These are phyloP conservation scores for Gadus chalcogrammus DNA, from an alignment of 2,113 vertebrate genomes.

Conservation along the genomic window DNA sequence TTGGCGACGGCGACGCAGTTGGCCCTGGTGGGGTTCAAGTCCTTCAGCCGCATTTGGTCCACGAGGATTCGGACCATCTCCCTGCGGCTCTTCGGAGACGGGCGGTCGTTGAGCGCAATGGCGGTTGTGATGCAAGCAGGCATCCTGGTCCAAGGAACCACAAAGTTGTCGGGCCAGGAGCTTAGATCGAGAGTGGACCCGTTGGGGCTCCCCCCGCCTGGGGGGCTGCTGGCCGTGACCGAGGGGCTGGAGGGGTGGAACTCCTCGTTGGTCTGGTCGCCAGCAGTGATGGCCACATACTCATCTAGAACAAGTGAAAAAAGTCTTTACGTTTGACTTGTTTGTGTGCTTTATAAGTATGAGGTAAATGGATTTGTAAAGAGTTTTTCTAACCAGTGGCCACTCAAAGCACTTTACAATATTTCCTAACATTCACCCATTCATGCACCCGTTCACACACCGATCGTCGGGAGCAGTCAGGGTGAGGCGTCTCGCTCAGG, in stretches of 20 bases:
- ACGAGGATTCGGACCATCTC: conserved; percentile 1
- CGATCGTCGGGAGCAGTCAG: no score
- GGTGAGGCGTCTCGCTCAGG: no score
- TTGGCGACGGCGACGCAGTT: conserved; percentile 23
- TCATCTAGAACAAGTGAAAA: background rate
- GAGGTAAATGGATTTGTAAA: background rate
- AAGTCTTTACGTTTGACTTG: background rate
- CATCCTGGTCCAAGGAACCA: background rate
- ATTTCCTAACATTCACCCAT: no score
- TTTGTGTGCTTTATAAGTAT: background rate
- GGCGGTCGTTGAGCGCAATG: background rate
- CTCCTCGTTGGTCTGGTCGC: background rate
- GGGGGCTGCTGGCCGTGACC: background rate
- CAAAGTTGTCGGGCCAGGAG: background rate
- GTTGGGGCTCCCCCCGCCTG: background rate
- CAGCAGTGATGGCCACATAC: no score
- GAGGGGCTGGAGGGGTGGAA: background rate
- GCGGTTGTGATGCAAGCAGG: background rate
- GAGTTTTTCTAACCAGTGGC: no score
- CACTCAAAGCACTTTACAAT: no score
- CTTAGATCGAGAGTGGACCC: background rate
- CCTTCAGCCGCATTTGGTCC: conserved; percentile 10
- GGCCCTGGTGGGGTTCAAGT: conserved; percentile 19
- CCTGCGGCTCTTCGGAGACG: background rate
- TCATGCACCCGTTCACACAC: no score